phyloP scores from a whole-genome alignment of 2,888 invertebrate species.

The Nasonia oneida region DNA sequence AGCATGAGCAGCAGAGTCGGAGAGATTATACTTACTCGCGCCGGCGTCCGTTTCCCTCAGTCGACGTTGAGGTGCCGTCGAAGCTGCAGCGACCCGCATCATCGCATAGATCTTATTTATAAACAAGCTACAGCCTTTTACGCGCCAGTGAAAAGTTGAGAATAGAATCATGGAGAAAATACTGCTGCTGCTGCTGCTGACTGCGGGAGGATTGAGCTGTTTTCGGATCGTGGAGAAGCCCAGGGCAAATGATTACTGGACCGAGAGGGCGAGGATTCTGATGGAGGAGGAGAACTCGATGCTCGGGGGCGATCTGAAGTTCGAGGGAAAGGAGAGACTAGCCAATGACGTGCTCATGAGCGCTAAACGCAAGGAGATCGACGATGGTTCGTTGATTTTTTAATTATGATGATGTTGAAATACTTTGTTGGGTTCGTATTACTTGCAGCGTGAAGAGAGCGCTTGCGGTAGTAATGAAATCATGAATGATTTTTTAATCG shows the following conservation, averaged over 20 bases:
- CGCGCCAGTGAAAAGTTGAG: neutral
- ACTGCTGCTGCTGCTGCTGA: neutral
- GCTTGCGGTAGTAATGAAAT: too few relatives aligned
- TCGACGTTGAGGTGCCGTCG: neutral
- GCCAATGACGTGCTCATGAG: slow-evolving; percentile 83
- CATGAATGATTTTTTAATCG: too few relatives aligned
- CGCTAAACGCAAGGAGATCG: slow-evolving; percentile 81
- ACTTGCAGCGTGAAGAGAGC: too few relatives aligned
- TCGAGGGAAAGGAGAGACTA: slow-evolving; percentile 80
- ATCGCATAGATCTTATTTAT: too few relatives aligned
- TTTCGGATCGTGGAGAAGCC: neutral
- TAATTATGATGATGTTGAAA: neutral
- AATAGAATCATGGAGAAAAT: neutral
- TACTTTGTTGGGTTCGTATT: neutral
- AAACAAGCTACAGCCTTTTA: neutral
- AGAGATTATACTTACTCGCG: neutral
- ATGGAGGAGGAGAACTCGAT: slow-evolving; percentile 44
- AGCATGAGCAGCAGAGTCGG: neutral
- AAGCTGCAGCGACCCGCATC: neutral
- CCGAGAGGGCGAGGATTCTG: slow-evolving; percentile 34
- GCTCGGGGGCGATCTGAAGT: slow-evolving; percentile 81
- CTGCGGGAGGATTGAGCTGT: neutral
- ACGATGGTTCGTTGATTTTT: slow-evolving; percentile 78
- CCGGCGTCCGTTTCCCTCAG: slow-evolving; percentile 4
- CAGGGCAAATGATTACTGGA: slow-evolving; percentile 44